Base-by-base conservation (phyloP, 2,797 vertebrate species). In the Heliangelus exortis region DNA sequence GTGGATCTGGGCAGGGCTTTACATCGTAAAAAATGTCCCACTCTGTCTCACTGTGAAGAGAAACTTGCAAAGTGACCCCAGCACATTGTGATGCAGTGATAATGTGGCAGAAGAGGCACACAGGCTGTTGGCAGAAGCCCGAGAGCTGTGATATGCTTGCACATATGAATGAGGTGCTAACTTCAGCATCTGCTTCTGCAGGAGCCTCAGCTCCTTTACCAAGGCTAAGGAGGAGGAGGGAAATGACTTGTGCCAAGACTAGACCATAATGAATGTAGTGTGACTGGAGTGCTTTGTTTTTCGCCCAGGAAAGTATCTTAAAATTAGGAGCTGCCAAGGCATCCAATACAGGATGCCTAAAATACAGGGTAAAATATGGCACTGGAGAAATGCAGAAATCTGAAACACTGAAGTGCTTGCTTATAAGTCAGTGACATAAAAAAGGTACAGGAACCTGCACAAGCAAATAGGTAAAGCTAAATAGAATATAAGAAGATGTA, bases 121-220 rank as follows among this genome's bases (percentile, higher is more conserved):
- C 78, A 88, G 86, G 53, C 86, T 93, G 89, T 80, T 86, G 89
- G 86, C 84, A 80, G 81, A 29, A 91, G 53, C 41, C 48, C 1
- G 20, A 61, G 86, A 74, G 57, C 55, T 90, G 45, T 0, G 9
- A 66, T 53, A 58, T 8, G 22, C 74, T 58, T 15, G 25, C 76
- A 76, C 48, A 7, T 91, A 51, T 41, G 63, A 94, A 43, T 2
- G 26, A 92, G 51, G 69, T 93, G 79, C 48, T 53, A 92, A 87
- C 74, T 75, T 61, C 82, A 86, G 87, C 87, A 88, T 88, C 92
- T 88, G 91, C 92, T 84, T 69, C 87, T 79, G 29, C 53, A 6
- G 31, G 21, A 51, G 36, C 16, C 55, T 93, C 62, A 47, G 63
- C 71, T 91, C 58, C 51, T 62, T 41, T 51, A 55, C 41, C 61